These are phyloP conservation scores for Dysmachus trigonus DNA, from an alignment of 2,888 invertebrate species.

Conservation along the genomic window DNA sequence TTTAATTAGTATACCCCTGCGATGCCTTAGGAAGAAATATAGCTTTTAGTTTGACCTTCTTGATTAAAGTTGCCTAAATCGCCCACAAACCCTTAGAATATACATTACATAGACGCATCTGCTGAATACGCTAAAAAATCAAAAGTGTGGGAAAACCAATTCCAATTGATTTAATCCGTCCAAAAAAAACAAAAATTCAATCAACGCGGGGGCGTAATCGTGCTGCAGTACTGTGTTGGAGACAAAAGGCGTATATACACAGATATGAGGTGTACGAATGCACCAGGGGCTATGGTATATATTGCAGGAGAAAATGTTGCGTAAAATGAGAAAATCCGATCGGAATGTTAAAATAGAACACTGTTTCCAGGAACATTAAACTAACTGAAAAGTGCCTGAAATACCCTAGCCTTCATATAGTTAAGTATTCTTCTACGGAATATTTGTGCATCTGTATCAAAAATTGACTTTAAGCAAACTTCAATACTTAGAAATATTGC, in stretches of 20 bases:
- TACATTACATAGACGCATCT: neutral
- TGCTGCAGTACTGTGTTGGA: neutral
- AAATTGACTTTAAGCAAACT: neutral
- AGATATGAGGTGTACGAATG: neutral
- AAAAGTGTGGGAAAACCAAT: neutral
- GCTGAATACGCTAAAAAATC: neutral
- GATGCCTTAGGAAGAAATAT: neutral
- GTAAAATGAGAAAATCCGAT: neutral
- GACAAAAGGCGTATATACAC: neutral
- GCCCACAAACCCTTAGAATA: neutral
- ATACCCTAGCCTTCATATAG: neutral
- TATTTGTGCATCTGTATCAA: no score
- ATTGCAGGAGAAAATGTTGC: neutral
- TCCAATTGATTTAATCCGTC: neutral
- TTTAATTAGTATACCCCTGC: neutral
- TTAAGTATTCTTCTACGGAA: neutral
- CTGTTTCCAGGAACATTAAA: neutral
- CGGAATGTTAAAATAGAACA: neutral
- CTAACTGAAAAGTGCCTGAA: neutral
- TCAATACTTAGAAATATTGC: no score
- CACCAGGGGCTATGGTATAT: neutral
- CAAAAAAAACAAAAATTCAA: neutral
- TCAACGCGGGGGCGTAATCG: neutral
- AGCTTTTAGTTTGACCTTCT: neutral
- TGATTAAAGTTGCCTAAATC: neutral